Evolutionary conservation across 2,888 invertebrate species (phyloP).

Genomic region (Caenorhabditis sp.): DNA sequence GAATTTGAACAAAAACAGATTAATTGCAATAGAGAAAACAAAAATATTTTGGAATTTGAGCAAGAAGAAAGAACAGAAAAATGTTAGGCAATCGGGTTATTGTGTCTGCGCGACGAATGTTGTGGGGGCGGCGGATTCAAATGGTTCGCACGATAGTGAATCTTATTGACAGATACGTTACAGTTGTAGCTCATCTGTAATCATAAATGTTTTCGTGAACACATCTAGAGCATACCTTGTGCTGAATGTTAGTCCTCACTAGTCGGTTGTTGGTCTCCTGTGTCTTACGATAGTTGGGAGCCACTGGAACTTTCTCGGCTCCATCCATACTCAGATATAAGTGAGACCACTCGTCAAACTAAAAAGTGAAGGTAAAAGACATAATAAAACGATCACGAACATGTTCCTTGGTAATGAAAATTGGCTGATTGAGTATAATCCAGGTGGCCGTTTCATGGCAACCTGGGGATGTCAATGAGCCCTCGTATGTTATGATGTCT

Average conservation of each 20-base stretch:
- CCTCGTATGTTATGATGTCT: conserved; percentile 80
- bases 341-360: conserved; percentile 68
- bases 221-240: conserved; percentile 81
- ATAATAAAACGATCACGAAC: conserved; percentile 82
- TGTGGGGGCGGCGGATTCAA: conserved; percentile 4
- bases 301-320: conserved; percentile 81
- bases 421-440: conserved; percentile 97
- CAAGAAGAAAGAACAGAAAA: conserved; percentile 8
- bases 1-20: conserved; percentile 3
- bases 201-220: not conserved
- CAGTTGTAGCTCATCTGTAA: conserved; percentile 52
- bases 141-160: conserved; percentile 50
- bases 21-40: not conserved
- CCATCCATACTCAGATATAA: conserved; percentile 59
- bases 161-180: conserved; percentile 45
- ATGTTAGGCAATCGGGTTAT: conserved; percentile 38
- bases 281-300: conserved; percentile 93
- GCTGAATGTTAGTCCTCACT: conserved; percentile 95
- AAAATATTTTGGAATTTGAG: conserved; percentile 19
- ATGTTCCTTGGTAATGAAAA: conserved; percentile 95
- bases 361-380: not conserved
- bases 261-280: conserved; percentile 93
- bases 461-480: conserved; percentile 93
- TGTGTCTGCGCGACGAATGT: conserved; percentile 27
- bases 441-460: conserved; percentile 85